Evolutionary conservation across 1,140 invertebrate species (phyloP).

Genomic region (Latrodectus geometricus): DNA sequence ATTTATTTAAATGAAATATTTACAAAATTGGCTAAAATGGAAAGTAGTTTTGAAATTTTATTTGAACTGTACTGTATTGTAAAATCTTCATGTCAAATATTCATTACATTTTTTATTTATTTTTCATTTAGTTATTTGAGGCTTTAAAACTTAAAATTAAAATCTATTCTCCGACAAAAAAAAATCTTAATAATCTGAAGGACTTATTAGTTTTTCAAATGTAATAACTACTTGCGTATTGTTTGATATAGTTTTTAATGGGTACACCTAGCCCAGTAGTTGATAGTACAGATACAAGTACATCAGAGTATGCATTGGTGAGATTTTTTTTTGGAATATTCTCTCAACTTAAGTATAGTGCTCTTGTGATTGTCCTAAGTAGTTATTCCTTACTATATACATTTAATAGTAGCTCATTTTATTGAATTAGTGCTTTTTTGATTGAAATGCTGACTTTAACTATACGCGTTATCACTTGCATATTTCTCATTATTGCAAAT

Average conservation of each 20-base stretch:
- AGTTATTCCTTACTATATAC: not conserved
- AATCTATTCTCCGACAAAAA: slow-evolving; percentile 39
- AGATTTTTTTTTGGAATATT: slow-evolving; percentile 12
- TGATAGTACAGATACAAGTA: slow-evolving; percentile 50
- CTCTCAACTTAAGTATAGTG: not conserved
- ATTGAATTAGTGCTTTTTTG: not conserved
- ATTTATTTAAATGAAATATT: not conserved
- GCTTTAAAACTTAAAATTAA: slow-evolving; percentile 10
- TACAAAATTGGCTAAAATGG: not conserved
- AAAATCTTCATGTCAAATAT: not conserved
- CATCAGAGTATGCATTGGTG: slow-evolving; percentile 14
- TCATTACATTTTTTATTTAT: not conserved
- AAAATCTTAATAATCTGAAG: slow-evolving; percentile 16
- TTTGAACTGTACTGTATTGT: slow-evolving; percentile 14
- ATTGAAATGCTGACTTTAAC: not conserved
- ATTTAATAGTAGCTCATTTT: not conserved
- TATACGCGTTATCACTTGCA: not conserved
- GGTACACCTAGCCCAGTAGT: slow-evolving; percentile 59
- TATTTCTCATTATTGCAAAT: not conserved
- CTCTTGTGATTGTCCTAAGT: not conserved
- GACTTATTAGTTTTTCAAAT: slow-evolving; percentile 23
- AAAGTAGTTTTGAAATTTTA: not conserved
- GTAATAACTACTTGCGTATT: slow-evolving; percentile 44
- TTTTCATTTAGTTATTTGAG: not conserved
- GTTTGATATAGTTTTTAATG: slow-evolving; percentile 57